Percentiles rank a stretch among this genome's conserved stretches.
Evolutionary conservation across 2,113 vertebrate genomes (phyloP).

Genomic region (Spheniscus mendiculus): DNA sequence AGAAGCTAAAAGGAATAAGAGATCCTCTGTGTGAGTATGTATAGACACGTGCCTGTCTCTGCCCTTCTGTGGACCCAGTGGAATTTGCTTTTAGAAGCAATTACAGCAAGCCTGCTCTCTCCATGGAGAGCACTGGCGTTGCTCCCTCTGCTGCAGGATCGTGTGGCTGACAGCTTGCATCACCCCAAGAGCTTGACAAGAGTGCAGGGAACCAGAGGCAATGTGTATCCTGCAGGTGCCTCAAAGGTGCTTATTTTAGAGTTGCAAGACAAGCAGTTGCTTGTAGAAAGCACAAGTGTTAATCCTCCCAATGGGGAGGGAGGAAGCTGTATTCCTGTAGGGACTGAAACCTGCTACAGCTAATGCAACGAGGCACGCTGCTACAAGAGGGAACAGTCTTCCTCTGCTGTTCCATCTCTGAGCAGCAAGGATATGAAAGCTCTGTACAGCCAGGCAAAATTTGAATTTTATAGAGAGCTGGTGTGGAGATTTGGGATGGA

Average conservation of each 20-base stretch:
- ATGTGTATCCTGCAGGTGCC: background rate
- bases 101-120: background rate
- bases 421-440: background rate
- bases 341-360: background rate
- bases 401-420: background rate
- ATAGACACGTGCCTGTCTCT: background rate
- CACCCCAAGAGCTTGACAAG: background rate
- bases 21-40: background rate
- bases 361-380: constrained; percentile 44
- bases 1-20: constrained; percentile 13
- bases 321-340: constrained; percentile 16
- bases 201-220: constrained; percentile 5
- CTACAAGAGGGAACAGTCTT: background rate
- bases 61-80: background rate
- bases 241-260: constrained; percentile 49
- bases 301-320: constrained; percentile 27
- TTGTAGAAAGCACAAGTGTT: constrained; percentile 52
- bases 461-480: background rate
- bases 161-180: constrained; percentile 19
- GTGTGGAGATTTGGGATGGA: background rate
- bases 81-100: constrained; percentile 18
- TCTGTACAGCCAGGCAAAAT: background rate
- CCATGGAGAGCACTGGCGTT: background rate
- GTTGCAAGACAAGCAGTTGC: constrained; percentile 51
- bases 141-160: background rate